phyloP scores from a whole-genome alignment of 2,113 vertebrate genomes.

The Phocoena sinus region DNA sequence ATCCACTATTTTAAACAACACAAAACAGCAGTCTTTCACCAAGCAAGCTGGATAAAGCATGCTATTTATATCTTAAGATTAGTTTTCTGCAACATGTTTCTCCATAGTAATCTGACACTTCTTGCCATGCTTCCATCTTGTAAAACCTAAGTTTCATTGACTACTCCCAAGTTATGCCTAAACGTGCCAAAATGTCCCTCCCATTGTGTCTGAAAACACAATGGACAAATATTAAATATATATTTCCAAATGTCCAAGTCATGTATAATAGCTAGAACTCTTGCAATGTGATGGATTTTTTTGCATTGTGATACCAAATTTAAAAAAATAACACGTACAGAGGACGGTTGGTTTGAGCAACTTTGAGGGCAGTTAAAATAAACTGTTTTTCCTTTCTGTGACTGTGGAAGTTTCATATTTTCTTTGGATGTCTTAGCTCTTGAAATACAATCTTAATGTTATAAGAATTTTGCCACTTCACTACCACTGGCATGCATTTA shows the following conservation, averaged over 20 bases:
- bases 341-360: not conserved
- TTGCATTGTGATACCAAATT: not conserved
- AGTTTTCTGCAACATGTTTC: not conserved
- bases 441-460: not conserved
- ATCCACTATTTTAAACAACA: not conserved
- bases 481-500: not conserved
- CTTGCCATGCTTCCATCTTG: not conserved
- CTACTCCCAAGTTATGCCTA: not conserved
- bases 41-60: not conserved
- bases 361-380: not conserved
- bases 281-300: not conserved
- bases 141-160: not conserved
- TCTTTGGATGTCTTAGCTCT: slow-evolving; percentile 11
- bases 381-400: not conserved
- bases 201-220: not conserved
- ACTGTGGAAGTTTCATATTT: not conserved
- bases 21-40: not conserved
- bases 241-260: not conserved
- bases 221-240: not conserved
- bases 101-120: not conserved
- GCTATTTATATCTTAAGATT: not conserved
- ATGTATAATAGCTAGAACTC: not conserved
- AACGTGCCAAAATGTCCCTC: not conserved
- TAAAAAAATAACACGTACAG: not conserved
- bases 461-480: not conserved